Evolutionary conservation across 2,113 vertebrate genomes (phyloP).

Genomic region (Mesembrinibis cayennensis): DNA sequence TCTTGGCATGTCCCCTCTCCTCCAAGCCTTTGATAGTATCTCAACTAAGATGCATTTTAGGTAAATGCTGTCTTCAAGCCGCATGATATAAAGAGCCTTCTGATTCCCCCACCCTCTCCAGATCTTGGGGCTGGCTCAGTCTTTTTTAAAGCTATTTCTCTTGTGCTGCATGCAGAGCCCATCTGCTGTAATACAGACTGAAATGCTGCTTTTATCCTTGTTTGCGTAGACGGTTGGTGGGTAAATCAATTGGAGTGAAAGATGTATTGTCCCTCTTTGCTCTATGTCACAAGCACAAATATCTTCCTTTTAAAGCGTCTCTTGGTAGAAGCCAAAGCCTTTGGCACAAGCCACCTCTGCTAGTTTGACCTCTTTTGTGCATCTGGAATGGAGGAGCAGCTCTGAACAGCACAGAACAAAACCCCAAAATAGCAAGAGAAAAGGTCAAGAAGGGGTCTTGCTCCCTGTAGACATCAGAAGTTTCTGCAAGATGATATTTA

Average conservation of each 20-base stretch:
- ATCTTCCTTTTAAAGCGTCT: conserved; percentile 49
- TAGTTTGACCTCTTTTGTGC: conserved; percentile 58
- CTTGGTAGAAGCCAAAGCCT: conserved; percentile 42
- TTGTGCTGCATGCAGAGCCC: conserved; percentile 39
- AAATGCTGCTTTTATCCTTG: conserved; percentile 60
- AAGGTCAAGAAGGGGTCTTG: conserved; percentile 58
- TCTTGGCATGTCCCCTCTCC: neutral
- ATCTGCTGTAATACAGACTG: conserved; percentile 58
- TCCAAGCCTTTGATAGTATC: conserved; percentile 1
- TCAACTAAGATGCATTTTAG: conserved; percentile 21
- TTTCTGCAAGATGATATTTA: conserved; percentile 64
- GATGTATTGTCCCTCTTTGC: conserved; percentile 12
- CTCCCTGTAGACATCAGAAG: conserved; percentile 65
- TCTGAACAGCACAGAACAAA: conserved; percentile 58
- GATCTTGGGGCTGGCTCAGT: conserved; percentile 51
- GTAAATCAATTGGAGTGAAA: conserved; percentile 56
- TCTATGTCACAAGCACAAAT: conserved; percentile 53
- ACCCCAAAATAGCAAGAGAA: conserved; percentile 48
- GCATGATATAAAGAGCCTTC: neutral
- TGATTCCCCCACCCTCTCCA: neutral
- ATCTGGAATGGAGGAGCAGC: conserved; percentile 36
- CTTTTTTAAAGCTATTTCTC: conserved; percentile 53
- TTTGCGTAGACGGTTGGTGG: conserved; percentile 38
- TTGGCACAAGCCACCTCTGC: conserved; percentile 55
- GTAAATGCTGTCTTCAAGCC: neutral